Base-by-base conservation (phyloP, 1,140 invertebrate species). In the Gonatopus flavifemur region DNA sequence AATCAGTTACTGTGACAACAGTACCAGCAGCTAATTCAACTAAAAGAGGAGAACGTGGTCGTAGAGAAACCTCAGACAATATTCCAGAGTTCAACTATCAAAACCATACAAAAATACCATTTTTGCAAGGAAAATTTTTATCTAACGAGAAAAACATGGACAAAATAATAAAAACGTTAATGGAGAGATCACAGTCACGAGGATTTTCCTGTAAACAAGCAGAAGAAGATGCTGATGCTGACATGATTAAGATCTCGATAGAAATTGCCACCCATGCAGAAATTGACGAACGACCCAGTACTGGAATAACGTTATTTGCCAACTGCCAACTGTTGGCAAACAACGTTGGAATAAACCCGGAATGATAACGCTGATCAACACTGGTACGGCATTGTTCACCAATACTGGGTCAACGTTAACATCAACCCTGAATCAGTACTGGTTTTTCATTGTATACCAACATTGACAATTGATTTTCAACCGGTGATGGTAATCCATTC, bases 61-160 rank as follows among this genome's bases (percentile, higher is more conserved):
- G 48, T 10, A 25, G 54, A 22, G 6, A 20, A 25, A 20, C n/a
- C 5, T 43, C 20, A 42, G 4, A 38, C 12, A 2, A 25, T 28
- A 13, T 15, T 31, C 15, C n/a, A 47, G 61, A 72, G 57, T 52
- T 67, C 41, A 49, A 43, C 35, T 69, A 69, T 61, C 58, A 73
- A 24, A 59, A 65, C 59, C 58, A 57, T 50, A 72, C 63, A 59
- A 44, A 52, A 50, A 57, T 66, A 36, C 56, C 60, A 57, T 52
- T 70, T 48, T 60, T 48, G 20, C 65, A 72, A 70, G 62, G 65
- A 58, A 49, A 64, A 40, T 70, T 70, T 62, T 64, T 70, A 55
- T 54, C 59, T 37, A 72, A 73, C 55, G 42, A 45, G 38, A 62
- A 24, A 51, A 72, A 67, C 50, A 70, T 66, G 61, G 49, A 33